Conservation (phyloP, 2,797 vertebrate species). For the Siniperca scherzeri region DNA sequence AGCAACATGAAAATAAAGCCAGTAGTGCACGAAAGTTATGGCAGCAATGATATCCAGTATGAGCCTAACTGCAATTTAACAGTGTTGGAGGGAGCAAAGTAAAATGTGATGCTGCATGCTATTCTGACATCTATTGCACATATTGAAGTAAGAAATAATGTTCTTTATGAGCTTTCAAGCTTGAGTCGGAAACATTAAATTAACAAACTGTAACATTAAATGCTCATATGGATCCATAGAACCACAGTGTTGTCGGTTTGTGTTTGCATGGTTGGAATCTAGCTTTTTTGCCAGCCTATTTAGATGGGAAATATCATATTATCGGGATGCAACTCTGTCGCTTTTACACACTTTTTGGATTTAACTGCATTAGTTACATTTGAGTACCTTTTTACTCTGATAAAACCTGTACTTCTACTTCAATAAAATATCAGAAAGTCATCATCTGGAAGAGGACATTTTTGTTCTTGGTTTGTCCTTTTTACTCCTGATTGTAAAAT, state of each 20-base stretch:
- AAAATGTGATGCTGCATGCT: background rate
- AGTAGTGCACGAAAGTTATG: conserved; percentile 16
- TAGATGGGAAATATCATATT: background rate
- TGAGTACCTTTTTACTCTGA: background rate
- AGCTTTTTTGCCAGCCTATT: background rate
- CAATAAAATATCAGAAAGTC: background rate
- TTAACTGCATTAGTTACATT: background rate
- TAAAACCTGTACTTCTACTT: background rate
- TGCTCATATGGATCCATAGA: conserved; percentile 2
- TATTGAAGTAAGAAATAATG: background rate
- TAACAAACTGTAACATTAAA: background rate
- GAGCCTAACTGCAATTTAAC: conserved; percentile 12
- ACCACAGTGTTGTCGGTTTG: background rate
- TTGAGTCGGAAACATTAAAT: background rate
- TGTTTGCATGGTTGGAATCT: background rate
- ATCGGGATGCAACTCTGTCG: no score
- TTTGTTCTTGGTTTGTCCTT: background rate
- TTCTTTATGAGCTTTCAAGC: background rate
- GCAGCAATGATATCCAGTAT: conserved; percentile 6
- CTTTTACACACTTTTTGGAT: background rate
- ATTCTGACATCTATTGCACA: background rate
- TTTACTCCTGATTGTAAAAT: conserved; percentile 8
- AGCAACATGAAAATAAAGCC: conserved; percentile 24
- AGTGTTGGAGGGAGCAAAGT: background rate
- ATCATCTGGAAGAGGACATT: background rate